phyloP scores from a whole-genome alignment of 2,113 vertebrate genomes.

The Corythoichthys haematopterus region DNA sequence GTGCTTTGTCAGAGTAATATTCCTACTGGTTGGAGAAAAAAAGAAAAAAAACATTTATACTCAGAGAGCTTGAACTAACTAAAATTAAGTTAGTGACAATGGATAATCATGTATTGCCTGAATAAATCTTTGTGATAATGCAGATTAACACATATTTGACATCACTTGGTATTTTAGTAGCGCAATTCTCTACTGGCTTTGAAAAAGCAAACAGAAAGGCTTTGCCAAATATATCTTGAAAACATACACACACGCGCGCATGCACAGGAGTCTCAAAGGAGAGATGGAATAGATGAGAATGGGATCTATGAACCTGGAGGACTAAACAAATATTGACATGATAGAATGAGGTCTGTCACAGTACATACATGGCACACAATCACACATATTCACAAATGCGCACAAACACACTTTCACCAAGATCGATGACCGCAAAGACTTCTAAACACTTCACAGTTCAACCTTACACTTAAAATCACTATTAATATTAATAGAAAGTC shows the following conservation, averaged over 20 bases:
- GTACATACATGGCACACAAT: slow-evolving; percentile 40
- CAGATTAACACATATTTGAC: slow-evolving; percentile 38
- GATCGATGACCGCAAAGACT: background rate
- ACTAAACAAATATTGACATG: slow-evolving; percentile 65
- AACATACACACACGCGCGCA: slow-evolving; percentile 11
- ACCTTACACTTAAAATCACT: slow-evolving; percentile 20
- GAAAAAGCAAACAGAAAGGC: slow-evolving; percentile 26
- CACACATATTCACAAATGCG: background rate
- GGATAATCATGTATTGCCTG: background rate
- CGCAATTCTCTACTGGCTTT: slow-evolving; percentile 23
- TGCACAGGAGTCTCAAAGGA: slow-evolving; percentile 27
- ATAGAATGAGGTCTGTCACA: slow-evolving; percentile 56
- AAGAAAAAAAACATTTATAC: too few relatives aligned
- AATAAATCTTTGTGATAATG: background rate
- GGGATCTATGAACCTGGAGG: slow-evolving; percentile 41
- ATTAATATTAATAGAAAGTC: slow-evolving; percentile 41
- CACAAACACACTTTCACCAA: slow-evolving; percentile 6
- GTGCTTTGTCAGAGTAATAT: too few relatives aligned
- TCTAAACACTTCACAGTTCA: slow-evolving; percentile 2
- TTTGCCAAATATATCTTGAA: slow-evolving; percentile 35
- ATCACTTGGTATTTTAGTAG: slow-evolving; percentile 18
- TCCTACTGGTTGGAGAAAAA: too few relatives aligned
- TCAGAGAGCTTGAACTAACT: background rate
- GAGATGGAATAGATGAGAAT: slow-evolving; percentile 51
- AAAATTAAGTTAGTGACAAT: background rate